Conservation (phyloP, 1,140 invertebrate species). For the Megathymus violae region DNA sequence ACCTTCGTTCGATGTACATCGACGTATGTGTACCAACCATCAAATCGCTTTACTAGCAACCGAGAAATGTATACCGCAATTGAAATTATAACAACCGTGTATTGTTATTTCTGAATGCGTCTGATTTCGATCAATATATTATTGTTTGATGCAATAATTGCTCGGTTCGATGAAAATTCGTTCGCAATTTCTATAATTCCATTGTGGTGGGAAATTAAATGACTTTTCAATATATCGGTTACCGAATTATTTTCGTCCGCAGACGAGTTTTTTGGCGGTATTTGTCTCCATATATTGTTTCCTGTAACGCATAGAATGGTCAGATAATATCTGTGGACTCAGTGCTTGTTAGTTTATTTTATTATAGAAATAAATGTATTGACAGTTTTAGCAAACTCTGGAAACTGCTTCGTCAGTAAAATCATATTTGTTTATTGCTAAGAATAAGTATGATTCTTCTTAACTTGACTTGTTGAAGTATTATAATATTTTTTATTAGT, state of each 20-base stretch:
- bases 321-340: neutral
- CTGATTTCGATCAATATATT: slow-evolving; percentile 58
- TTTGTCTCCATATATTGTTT: slow-evolving; percentile 26
- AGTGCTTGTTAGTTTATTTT: slow-evolving; percentile 5
- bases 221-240: slow-evolving; percentile 39
- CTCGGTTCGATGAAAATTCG: slow-evolving; percentile 47
- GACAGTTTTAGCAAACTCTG: no score
- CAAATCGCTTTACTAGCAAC: slow-evolving; percentile 3
- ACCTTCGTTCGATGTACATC: slow-evolving; percentile 21
- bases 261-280: slow-evolving; percentile 12
- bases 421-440: no score
- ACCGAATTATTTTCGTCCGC: slow-evolving; percentile 26
- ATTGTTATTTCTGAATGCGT: slow-evolving; percentile 39
- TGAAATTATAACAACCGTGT: slow-evolving; percentile 31
- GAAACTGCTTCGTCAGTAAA: no score
- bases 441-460: no score
- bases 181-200: slow-evolving; percentile 40
- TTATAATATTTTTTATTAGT: no score
- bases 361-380: neutral
- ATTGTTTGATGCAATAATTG: slow-evolving; percentile 55
- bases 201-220: slow-evolving; percentile 41
- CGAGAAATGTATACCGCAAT: slow-evolving; percentile 18
- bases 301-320: neutral
- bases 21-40: slow-evolving; percentile 2
- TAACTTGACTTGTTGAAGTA: no score